Base-by-base conservation (phyloP, 2,113 vertebrate genomes). In the Halcyon malimbica region DNA sequence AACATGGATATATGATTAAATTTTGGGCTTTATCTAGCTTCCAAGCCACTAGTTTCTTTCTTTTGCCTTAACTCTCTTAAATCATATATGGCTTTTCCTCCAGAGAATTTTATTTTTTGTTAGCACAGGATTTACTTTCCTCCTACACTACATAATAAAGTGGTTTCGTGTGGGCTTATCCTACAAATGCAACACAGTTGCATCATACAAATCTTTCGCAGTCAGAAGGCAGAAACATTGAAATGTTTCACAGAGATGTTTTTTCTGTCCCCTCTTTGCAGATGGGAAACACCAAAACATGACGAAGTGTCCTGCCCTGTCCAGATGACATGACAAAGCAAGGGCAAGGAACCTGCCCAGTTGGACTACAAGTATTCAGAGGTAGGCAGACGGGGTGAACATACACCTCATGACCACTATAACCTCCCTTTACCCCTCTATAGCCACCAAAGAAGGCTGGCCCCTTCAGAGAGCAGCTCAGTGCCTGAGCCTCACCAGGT, bases 81-180 rank as follows among this genome's bases (percentile, higher is more conserved):
- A 81, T 59, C 16, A 48, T 16, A 68, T 8, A 35, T 4, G 50
- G 8, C 2, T 88, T 92, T 77, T 80, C 53, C n/a, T 83, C 50
- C 44, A 78, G 14, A 79, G 39, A 37, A 83, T 67, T 80, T 67
- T 5, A 26, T 41, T 23, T 25, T 51, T 57, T 83, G 78, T 70
- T n/a, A 26, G 57, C 87, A 39, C 20, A 56, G 23, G 23, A 82
- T 77, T 94, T 79, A 37, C 37, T 83, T 89, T 41, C n/a, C 29
- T 74, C n/a, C 16, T 50, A 25, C 35, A 24, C 29, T 75, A 73
- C 48, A 56, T 80, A 97, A 83, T 33, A 83, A 90, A 89, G n/a
- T 84, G 14, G 14, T 11, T 89, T 93, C 67, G 13, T 54, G 33
- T 6, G 5, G 37, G 19, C n/a, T 97, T 83, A 48, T 78, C 20